Percentiles rank a stretch among this genome's conserved stretches.
Evolutionary conservation across 2,113 vertebrate genomes (phyloP).

Genomic region (Fulmarus glacialis): DNA sequence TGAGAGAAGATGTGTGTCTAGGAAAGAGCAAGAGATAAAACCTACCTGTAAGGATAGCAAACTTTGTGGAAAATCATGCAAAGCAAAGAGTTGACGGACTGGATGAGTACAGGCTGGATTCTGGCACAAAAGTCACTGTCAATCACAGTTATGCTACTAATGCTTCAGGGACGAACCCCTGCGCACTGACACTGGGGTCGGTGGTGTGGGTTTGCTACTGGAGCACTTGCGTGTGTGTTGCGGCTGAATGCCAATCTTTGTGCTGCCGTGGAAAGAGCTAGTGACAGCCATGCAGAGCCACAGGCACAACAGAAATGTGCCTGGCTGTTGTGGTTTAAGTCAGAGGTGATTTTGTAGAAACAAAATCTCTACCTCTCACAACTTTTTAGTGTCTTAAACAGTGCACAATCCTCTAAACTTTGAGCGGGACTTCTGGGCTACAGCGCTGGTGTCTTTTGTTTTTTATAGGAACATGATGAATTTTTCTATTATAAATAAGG

Average conservation of each 20-base stretch:
- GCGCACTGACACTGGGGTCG: rapidly evolving
- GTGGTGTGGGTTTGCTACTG: neutral
- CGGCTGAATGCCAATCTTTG: neutral
- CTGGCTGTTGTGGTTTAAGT: neutral
- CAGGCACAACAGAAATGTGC: neutral
- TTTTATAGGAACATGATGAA: neutral
- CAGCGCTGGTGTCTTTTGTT: neutral
- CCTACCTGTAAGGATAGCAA: neutral
- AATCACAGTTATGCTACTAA: neutral
- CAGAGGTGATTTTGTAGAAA: neutral
- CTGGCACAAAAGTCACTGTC: neutral
- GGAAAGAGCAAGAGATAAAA: neutral
- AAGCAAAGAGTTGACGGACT: neutral
- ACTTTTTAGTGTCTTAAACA: neutral
- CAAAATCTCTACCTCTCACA: neutral
- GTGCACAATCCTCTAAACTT: neutral
- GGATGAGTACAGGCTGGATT: neutral
- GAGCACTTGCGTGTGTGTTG: neutral
- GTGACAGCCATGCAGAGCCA: rapidly evolving
- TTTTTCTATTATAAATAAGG: neutral
- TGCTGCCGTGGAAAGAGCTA: neutral
- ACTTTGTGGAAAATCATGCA: neutral
- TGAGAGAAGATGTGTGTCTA: neutral
- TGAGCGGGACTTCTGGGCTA: neutral
- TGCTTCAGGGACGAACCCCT: neutral